Base-by-base conservation (phyloP, 2,888 invertebrate genomes). In the Hirtodrosophila histrioides region DNA sequence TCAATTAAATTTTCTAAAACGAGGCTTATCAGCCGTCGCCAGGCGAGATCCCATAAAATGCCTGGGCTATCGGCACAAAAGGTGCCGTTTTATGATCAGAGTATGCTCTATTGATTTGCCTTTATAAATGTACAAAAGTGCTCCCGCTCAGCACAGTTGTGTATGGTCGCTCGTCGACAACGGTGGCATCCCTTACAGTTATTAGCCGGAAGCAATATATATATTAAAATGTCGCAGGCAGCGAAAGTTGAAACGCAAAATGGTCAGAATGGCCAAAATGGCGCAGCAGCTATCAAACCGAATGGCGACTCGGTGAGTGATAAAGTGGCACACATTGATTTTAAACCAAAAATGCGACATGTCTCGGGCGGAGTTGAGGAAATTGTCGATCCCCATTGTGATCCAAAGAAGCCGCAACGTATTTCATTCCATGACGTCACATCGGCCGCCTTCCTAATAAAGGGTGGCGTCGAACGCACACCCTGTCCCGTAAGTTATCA, bases 381-480 rank as follows among this genome's bases (percentile, higher is more conserved):
- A 50, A 75, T 88, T 11, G 4, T 89, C 0, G 94, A 94, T 88
- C 93, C 93, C 0, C 90, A 69, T 61, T 96, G 96, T 87, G 93
- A 95, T 89, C 94, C 95, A 40, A 93, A 94, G 27, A 93, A 93
- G 66, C 97, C 97, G 0, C 93, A 94, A 53, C 93, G 92, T 77
- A 94, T 98, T 49, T 93, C 94, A 3, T 97, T 97, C 89, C 95
- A 97, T 89, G 97, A 98, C 90, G 94, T 98, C 35, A 96, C 96
- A 10, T 96, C 96, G 0, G 98, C 98, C 0, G 96, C 97, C 0
- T 98, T 95, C 91, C 94, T 96, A 90, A 97, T 98, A 65, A 96
- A 95, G 90, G 94, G 94, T 84, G 97, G 97, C 43, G 94, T 98
- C 49, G 93, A 95, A 62, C 94, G 94, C 82, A 98, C 98, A 56